Percentiles rank a stretch among this genome's conserved stretches.
Evolutionary conservation across 1,140 invertebrate species (phyloP).

Genomic region (Bombus fervidus): DNA sequence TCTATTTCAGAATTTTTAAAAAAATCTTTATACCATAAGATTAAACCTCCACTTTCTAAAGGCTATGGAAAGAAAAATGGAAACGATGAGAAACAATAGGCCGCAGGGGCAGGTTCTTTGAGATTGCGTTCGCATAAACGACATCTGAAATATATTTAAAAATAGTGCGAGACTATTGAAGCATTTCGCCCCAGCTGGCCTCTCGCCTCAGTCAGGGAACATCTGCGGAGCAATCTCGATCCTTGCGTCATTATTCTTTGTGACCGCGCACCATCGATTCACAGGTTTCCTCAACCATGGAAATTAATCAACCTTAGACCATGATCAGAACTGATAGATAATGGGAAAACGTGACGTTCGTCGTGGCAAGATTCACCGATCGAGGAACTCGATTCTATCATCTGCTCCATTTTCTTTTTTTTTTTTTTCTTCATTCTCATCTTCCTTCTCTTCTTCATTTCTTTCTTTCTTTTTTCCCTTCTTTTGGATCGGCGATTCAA

Average conservation of each 20-base stretch:
- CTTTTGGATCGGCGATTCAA: constrained; percentile 5
- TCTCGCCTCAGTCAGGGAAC: constrained; percentile 70
- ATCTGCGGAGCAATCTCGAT: constrained; percentile 78
- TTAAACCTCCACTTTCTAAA: neutral
- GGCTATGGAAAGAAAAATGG: neutral
- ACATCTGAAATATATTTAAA: constrained; percentile 67
- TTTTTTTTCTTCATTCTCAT: neutral
- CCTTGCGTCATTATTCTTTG: constrained; percentile 70
- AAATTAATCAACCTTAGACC: constrained; percentile 80
- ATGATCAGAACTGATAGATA: constrained; percentile 50
- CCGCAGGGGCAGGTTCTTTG: neutral
- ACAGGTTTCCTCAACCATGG: constrained; percentile 77
- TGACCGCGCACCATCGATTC: constrained; percentile 77
- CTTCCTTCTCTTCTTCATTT: neutral
- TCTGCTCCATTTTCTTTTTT: neutral
- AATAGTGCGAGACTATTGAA: constrained; percentile 77
- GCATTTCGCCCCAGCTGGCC: constrained; percentile 76
- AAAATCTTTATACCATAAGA: neutral
- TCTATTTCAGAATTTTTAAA: neutral
- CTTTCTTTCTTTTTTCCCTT: neutral
- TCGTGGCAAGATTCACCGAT: constrained; percentile 25
- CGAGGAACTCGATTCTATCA: constrained; percentile 40
- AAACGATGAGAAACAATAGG: constrained; percentile 15
- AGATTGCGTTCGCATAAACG: constrained; percentile 49
- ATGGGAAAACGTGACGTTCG: constrained; percentile 44